Evolutionary conservation across 1,140 invertebrate genomes (phyloP).

Genomic region (Andrena cerasifolii): DNA sequence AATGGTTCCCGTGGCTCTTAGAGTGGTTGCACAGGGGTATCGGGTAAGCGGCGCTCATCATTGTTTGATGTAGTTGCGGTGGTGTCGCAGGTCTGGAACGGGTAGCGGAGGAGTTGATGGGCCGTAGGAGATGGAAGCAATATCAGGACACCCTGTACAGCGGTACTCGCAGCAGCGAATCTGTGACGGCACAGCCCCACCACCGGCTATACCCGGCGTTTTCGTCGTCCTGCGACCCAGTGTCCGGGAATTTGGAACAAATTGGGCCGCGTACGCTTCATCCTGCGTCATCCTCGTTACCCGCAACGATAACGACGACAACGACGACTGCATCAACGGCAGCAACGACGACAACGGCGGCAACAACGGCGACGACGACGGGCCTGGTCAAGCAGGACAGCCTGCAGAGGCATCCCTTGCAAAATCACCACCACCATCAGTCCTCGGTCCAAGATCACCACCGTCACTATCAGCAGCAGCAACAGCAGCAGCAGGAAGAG

Average conservation of each 20-base stretch:
- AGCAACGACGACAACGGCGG: constrained; percentile 51
- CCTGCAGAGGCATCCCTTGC: constrained; percentile 68
- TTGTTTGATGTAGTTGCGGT: constrained; percentile 77
- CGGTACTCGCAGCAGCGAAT: constrained; percentile 83
- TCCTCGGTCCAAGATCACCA: constrained; percentile 45
- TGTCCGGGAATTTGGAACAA: constrained; percentile 70
- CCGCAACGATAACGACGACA: constrained; percentile 62
- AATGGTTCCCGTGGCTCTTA: no score
- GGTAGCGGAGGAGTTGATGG: constrained; percentile 97
- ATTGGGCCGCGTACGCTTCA: constrained; percentile 70
- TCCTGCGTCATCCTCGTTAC: constrained; percentile 56
- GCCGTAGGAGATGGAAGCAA: constrained; percentile 95
- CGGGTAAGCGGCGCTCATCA: constrained; percentile 62
- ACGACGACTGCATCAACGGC: constrained; percentile 47
- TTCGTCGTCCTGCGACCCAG: constrained; percentile 68
- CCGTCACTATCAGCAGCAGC: constrained; percentile 40
- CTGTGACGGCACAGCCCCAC: constrained; percentile 68
- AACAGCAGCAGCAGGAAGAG: constrained; percentile 59
- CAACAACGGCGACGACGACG: constrained; percentile 72
- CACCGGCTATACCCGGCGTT: constrained; percentile 71
- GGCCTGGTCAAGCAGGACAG: constrained; percentile 69
- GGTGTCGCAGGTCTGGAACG: constrained; percentile 93
- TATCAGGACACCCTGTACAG: constrained; percentile 91
- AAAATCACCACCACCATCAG: constrained; percentile 62
- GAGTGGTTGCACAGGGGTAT: constrained; percentile 13